Conservation (phyloP, 2,888 invertebrate genomes). For the Spilosoma lubricipeda region DNA sequence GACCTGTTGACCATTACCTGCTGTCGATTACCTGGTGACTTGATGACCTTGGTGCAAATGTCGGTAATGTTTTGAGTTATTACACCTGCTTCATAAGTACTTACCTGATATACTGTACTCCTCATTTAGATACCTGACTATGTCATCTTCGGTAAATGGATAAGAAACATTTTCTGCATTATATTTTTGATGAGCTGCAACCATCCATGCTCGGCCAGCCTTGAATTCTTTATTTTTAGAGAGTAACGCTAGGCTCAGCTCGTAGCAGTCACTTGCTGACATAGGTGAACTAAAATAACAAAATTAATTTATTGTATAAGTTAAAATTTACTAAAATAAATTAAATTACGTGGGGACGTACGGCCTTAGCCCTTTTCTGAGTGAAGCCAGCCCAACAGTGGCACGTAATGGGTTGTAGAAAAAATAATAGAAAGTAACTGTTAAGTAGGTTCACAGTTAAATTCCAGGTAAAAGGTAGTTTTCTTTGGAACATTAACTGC, state of each 20-base stretch:
- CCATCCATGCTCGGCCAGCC: slow-evolving; percentile 98
- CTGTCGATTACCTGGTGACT: background rate
- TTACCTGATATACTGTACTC: slow-evolving; percentile 95
- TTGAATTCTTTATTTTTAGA: slow-evolving; percentile 97
- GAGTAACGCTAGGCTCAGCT: slow-evolving; percentile 94
- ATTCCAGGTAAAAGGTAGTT: too few relatives aligned
- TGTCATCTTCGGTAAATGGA: slow-evolving; percentile 91
- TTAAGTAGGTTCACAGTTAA: too few relatives aligned
- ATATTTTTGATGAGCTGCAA: slow-evolving; percentile 93
- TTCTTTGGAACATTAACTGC: too few relatives aligned
- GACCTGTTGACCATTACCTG: too few relatives aligned
- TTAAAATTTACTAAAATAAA: too few relatives aligned
- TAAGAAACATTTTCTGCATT: slow-evolving; percentile 82
- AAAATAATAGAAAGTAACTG: too few relatives aligned
- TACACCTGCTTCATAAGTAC: slow-evolving; percentile 44
- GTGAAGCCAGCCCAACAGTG: too few relatives aligned
- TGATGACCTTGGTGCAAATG: too few relatives aligned
- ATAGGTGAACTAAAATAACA: slow-evolving; percentile 85
- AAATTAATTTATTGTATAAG: background rate
- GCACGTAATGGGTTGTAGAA: too few relatives aligned
- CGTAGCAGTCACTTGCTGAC: slow-evolving; percentile 97
- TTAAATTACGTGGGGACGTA: too few relatives aligned
- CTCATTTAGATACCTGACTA: slow-evolving; percentile 98
- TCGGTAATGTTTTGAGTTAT: background rate
- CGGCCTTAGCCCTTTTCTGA: too few relatives aligned